These are phyloP conservation scores for Drosophila ustulata DNA, from an alignment of 2,888 invertebrate species.

Conservation along the genomic window DNA sequence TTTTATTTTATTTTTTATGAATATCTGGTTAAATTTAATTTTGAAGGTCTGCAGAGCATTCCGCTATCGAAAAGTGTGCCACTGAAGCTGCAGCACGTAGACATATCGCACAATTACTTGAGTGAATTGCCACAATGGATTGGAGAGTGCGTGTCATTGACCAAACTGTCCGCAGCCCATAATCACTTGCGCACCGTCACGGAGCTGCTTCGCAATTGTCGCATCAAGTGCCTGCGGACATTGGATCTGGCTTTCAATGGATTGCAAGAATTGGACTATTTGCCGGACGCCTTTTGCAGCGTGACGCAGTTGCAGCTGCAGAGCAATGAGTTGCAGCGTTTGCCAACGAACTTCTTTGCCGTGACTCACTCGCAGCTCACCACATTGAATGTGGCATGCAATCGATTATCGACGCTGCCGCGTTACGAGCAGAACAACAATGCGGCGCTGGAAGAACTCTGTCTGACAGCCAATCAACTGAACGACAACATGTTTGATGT, in stretches of 20 bases:
- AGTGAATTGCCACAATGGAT: conserved; percentile 91
- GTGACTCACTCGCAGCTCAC: conserved; percentile 87
- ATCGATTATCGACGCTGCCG: conserved; percentile 90
- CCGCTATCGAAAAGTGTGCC: conserved; percentile 89
- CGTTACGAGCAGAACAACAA: conserved; percentile 84
- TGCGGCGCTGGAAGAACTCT: conserved; percentile 88
- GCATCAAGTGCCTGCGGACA: conserved; percentile 90
- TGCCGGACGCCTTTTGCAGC: conserved; percentile 85
- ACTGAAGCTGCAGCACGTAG: conserved; percentile 90
- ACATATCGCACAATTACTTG: conserved; percentile 92
- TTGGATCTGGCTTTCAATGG: conserved; percentile 92
- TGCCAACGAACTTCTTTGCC: conserved; percentile 92
- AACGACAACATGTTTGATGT: conserved; percentile 89
- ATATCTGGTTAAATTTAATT: conserved; percentile 20
- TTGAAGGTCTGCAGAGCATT: conserved; percentile 90
- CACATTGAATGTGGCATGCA: conserved; percentile 92
- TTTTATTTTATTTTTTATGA: background rate
- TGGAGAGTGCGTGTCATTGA: conserved; percentile 89
- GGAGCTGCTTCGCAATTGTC: conserved; percentile 90
- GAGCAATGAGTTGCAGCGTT: conserved; percentile 90
- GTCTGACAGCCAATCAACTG: conserved; percentile 91
- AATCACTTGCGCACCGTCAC: conserved; percentile 90
- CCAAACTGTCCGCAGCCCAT: conserved; percentile 91
- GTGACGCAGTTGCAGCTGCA: conserved; percentile 91
- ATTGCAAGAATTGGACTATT: conserved; percentile 90